Percentiles rank a stretch among this genome's conserved stretches.
Evolutionary conservation across 2,113 vertebrate genomes (phyloP).

Genomic region (Cyanoderma ruficeps): DNA sequence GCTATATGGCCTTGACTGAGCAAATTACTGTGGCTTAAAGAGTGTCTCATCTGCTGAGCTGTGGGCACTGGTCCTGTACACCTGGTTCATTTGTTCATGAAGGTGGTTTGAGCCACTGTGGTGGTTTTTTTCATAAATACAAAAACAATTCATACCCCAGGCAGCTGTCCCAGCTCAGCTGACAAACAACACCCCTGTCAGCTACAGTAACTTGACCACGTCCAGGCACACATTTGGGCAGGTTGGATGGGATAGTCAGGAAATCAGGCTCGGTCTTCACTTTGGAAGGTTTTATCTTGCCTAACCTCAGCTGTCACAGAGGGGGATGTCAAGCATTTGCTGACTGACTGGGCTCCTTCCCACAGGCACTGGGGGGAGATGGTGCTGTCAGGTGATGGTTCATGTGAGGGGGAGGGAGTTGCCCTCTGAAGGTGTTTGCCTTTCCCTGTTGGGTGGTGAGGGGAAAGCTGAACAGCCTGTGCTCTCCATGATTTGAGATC

Average conservation of each 20-base stretch:
- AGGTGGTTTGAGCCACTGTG: background rate
- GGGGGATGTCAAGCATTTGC: background rate
- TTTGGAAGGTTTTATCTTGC: background rate
- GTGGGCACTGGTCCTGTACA: background rate
- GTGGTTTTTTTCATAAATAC: background rate
- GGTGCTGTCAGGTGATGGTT: background rate
- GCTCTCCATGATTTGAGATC: background rate
- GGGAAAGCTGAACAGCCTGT: background rate
- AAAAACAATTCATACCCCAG: background rate
- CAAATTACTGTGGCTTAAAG: background rate
- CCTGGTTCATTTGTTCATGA: background rate
- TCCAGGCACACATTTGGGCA: background rate
- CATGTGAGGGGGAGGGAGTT: fast-evolving
- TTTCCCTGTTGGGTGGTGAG: background rate
- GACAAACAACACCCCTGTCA: background rate
- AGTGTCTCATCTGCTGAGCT: background rate
- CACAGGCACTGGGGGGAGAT: background rate
- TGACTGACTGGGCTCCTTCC: background rate
- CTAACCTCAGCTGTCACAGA: background rate
- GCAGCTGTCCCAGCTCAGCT: background rate
- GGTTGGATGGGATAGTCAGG: background rate
- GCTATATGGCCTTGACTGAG: background rate
- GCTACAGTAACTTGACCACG: background rate
- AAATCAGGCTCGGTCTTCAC: background rate
- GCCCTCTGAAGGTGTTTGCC: background rate